Base-by-base conservation (phyloP, 2,797 vertebrate genomes). In the Potorous gilbertii region DNA sequence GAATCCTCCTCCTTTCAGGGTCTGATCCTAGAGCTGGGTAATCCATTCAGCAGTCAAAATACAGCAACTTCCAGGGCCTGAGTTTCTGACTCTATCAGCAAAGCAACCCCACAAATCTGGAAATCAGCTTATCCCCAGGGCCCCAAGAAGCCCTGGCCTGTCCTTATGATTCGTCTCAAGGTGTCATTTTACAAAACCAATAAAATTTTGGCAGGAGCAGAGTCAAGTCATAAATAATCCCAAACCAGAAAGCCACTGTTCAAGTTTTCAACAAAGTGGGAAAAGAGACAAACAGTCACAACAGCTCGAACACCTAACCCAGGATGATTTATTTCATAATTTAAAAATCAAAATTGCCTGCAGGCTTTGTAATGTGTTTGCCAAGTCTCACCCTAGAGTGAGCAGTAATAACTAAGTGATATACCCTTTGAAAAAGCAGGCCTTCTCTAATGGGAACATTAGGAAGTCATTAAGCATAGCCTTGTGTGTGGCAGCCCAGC, bases 301-400 rank as follows among this genome's bases (percentile, higher is more conserved):
- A 96, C 3, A 97, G 54, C 56, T 97, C 94, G 97, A 96, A 98
- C 74, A 87, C 40, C 74, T 87, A 95, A 91, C 95, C 96, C 96
- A 92, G 92, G 96, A 97, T 54, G 59, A 97, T 92, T 97, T 97
- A 97, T 93, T 97, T 95, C 66, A 98, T 97, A 94, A 97, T 98
- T 98, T 98, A 97, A 97, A 98, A 98, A 96, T 97, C 98, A 96
- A 97, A 98, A 97, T 96, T 31, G 21, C 94, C 92, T 96, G 95
- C 46, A 0, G 90, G 97, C 59, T 11, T 97, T 96, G 96, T 96
- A 94, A 74, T 96, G 97, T 97, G 93, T 97, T 98, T 98, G 96
- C 90, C 94, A 96, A 96, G 94, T 95, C 97, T 97, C 0, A 0
- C 95, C 97, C 96, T 95, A 92, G 95, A 98, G 87, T 97, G 95